phyloP scores from a whole-genome alignment of 1,140 invertebrate genomes.

The Pseudomyrmex gracilis region DNA sequence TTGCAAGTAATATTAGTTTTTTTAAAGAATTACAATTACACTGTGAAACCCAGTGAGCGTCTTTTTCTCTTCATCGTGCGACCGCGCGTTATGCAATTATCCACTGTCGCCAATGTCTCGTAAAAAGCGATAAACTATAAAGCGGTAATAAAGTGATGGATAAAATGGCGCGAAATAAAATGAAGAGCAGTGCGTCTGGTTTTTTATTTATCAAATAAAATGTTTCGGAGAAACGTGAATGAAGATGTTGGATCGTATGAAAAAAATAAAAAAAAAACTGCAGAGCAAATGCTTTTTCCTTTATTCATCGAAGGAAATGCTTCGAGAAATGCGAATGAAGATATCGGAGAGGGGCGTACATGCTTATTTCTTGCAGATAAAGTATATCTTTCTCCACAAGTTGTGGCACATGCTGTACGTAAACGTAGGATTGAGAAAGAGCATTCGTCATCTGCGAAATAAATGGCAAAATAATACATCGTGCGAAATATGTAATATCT shows the following conservation, averaged over 20 bases:
- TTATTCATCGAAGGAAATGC: constrained; percentile 46
- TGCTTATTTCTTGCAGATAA: constrained; percentile 40
- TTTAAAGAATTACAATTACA: not conserved
- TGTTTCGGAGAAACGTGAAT: constrained; percentile 24
- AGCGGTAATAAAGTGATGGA: constrained; percentile 37
- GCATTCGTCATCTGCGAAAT: not conserved
- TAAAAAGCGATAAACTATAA: too few species aligned
- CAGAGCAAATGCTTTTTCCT: constrained; percentile 33
- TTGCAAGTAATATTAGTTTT: not conserved
- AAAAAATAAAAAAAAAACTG: constrained; percentile 21
- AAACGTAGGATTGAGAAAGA: constrained; percentile 5
- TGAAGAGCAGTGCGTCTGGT: not conserved
- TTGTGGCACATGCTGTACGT: not conserved
- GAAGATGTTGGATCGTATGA: constrained; percentile 37
- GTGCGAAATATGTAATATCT: not conserved
- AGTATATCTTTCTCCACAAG: not conserved
- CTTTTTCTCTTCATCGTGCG: not conserved
- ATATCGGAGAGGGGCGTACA: constrained; percentile 13
- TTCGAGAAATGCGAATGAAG: constrained; percentile 45
- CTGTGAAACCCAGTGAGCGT: too few species aligned
- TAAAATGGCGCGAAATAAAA: constrained; percentile 9
- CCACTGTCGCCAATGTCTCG: constrained; percentile 5
- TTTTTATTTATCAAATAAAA: constrained; percentile 29
- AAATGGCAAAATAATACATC: not conserved
- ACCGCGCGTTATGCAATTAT: constrained; percentile 8